Conservation (phyloP, 1,140 invertebrate species). For the Ladona fulva region DNA sequence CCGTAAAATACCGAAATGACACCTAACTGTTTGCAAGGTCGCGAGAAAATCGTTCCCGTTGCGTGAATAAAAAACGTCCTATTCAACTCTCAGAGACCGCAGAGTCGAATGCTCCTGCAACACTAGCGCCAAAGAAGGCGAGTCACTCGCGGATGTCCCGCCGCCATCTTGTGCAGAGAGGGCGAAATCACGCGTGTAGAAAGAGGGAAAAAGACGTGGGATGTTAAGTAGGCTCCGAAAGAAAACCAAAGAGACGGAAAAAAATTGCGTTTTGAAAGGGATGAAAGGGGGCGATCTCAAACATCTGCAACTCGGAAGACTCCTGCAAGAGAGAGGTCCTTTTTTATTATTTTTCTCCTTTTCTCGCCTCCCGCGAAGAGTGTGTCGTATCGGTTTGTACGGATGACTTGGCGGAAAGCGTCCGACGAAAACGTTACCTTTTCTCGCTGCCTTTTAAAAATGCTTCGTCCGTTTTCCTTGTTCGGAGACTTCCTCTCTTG, state of each 20-base stretch:
- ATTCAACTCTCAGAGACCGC: too few relatives aligned
- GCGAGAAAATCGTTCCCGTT: background rate
- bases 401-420: background rate
- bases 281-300: background rate
- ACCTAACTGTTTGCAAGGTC: constrained; percentile 4
- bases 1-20: background rate
- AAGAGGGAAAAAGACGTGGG: too few relatives aligned
- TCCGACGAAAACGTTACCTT: background rate
- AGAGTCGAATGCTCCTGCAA: too few relatives aligned
- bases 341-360: background rate
- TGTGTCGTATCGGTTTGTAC: background rate
- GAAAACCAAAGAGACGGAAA: background rate
- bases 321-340: background rate
- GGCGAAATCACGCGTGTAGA: too few relatives aligned
- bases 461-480: background rate
- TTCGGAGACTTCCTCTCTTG: background rate
- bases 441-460: background rate
- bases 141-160: too few relatives aligned
- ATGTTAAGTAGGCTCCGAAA: too few relatives aligned
- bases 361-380: background rate
- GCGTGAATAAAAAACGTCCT: too few relatives aligned
- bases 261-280: background rate
- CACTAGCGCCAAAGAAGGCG: too few relatives aligned
- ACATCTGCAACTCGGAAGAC: background rate
- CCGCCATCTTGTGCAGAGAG: too few relatives aligned